phyloP scores from a whole-genome alignment of 2,888 invertebrate species.

The Polydesmus complanatus region DNA sequence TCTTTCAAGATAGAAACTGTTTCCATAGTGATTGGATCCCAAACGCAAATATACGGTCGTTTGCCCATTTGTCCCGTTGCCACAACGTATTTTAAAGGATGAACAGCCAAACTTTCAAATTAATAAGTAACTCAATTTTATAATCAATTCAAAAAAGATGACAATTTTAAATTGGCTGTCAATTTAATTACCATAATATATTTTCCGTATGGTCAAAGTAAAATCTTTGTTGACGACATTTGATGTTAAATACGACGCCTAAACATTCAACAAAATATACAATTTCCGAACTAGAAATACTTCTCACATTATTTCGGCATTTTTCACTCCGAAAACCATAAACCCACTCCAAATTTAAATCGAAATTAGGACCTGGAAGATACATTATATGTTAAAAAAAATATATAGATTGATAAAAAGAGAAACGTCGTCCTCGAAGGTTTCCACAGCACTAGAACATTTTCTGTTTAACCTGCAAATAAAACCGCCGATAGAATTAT shows the following conservation, averaged over 20 bases:
- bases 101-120: conserved; percentile 31
- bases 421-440: too few relatives aligned
- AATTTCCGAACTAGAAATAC: conserved; percentile 31
- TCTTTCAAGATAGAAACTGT: conserved; percentile 33
- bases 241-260: conserved; percentile 32
- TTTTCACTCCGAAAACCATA: conserved; percentile 36
- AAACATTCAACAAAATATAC: conserved; percentile 38
- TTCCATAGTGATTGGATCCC: conserved; percentile 30
- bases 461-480: too few relatives aligned
- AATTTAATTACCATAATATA: conserved; percentile 30
- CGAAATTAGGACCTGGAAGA: neutral
- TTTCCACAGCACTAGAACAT: too few relatives aligned
- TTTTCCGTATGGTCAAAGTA: conserved; percentile 36
- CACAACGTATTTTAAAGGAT: conserved; percentile 30
- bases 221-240: conserved; percentile 31
- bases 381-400: too few relatives aligned
- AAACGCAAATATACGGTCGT: conserved; percentile 34
- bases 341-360: conserved; percentile 32
- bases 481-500: too few relatives aligned
- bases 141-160: neutral
- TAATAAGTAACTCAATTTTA: neutral
- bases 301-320: conserved; percentile 33
- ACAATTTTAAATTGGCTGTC: neutral
- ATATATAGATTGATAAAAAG: too few relatives aligned
- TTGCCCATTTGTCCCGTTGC: conserved; percentile 36